phyloP scores from a whole-genome alignment of 2,888 invertebrate species.

The Sesia apiformis region DNA sequence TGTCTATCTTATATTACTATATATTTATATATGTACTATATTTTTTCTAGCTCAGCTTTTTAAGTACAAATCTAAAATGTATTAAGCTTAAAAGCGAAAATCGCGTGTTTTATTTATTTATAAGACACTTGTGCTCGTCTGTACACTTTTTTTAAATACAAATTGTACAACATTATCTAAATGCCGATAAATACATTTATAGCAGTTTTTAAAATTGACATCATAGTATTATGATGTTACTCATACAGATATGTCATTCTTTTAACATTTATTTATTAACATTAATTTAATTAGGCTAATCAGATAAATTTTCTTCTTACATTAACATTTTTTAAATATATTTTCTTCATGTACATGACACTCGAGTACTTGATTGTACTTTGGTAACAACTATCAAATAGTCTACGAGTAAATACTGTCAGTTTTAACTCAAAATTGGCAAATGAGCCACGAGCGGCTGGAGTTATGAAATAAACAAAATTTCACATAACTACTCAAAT shows the following conservation, averaged over 20 bases:
- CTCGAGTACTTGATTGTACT: background rate
- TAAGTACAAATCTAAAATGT: slow-evolving; percentile 40
- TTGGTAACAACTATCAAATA: background rate
- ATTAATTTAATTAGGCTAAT: slow-evolving; percentile 4
- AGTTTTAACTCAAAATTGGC: no score
- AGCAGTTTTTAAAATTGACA: slow-evolving; percentile 36
- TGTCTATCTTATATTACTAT: slow-evolving; percentile 5
- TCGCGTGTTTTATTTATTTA: background rate
- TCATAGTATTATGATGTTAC: slow-evolving; percentile 9
- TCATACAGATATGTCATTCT: slow-evolving; percentile 51
- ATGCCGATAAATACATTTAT: slow-evolving; percentile 22
- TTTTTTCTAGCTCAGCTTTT: slow-evolving; percentile 19
- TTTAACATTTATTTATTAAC: slow-evolving; percentile 7
- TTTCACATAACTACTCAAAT: no score
- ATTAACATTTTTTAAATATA: background rate
- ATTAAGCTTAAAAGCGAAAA: slow-evolving; percentile 25
- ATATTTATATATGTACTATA: slow-evolving; percentile 4
- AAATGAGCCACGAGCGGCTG: no score
- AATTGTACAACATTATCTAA: slow-evolving; percentile 19
- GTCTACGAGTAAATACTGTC: no score
- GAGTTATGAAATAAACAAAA: no score
- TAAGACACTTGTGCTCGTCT: slow-evolving; percentile 31
- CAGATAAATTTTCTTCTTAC: background rate
- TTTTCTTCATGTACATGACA: background rate
- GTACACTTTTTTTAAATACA: slow-evolving; percentile 26